Evolutionary conservation across 2,797 vertebrate genomes (phyloP).

Genomic region (Scyliorhinus canicula): DNA sequence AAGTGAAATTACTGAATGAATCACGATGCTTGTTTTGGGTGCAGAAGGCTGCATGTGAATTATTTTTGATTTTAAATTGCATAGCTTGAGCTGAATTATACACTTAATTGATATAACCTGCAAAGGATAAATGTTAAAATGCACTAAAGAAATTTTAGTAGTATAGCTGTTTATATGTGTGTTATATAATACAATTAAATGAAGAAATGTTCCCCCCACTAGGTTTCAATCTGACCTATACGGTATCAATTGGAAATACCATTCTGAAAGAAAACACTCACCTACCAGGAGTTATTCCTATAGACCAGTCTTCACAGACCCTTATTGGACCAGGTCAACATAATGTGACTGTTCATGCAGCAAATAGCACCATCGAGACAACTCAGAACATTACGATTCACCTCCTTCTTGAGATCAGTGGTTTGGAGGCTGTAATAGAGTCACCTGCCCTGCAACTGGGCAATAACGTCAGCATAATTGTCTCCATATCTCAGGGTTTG

Average conservation of each 20-base stretch:
- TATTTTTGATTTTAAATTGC: neutral
- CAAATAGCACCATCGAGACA: neutral
- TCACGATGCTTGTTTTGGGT: neutral
- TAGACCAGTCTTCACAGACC: neutral
- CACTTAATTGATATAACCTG: neutral
- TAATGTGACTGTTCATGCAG: neutral
- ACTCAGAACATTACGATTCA: neutral
- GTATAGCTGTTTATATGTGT: neutral
- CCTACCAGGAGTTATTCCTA: neutral
- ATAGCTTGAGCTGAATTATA: neutral
- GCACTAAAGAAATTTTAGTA: neutral
- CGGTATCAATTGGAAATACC: neutral
- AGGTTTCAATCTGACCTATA: neutral
- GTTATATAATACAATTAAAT: neutral
- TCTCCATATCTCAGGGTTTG: constrained; percentile 8
- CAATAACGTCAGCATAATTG: neutral
- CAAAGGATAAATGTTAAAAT: neutral
- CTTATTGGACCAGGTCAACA: constrained; percentile 21
- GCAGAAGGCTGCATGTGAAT: neutral
- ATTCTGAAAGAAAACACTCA: neutral
- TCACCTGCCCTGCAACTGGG: neutral
- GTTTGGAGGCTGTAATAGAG: neutral
- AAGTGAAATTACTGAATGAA: neutral
- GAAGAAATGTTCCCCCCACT: neutral
- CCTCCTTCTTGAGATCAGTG: neutral